Conservation (phyloP, 2,113 vertebrate genomes). For the Oncorhynchus nerka region DNA sequence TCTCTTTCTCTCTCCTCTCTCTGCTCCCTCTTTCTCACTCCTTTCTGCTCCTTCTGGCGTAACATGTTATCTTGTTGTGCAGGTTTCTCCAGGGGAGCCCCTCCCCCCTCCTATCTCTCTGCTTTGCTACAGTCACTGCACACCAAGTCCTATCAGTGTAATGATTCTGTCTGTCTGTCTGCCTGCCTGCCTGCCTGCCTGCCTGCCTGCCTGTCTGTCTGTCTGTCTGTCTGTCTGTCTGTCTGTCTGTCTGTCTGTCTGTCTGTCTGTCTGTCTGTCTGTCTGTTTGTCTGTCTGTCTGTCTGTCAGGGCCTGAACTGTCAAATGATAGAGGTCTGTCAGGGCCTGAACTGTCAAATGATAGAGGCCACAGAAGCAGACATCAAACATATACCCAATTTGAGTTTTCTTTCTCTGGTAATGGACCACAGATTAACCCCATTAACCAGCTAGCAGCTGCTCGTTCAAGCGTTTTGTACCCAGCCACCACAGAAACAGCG, state of each 20-base stretch:
- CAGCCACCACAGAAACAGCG: not conserved
- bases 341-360: not conserved
- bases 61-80: slow-evolving; percentile 3
- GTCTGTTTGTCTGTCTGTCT: too few relatives aligned
- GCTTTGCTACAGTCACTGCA: not conserved
- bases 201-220: too few relatives aligned
- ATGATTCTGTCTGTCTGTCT: not conserved
- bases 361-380: not conserved
- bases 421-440: too few relatives aligned
- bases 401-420: too few relatives aligned
- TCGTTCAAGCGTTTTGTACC: not conserved
- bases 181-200: too few relatives aligned
- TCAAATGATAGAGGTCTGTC: not conserved
- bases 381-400: not conserved
- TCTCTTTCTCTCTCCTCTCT: too few relatives aligned
- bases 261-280: too few relatives aligned
- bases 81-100: not conserved
- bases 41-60: not conserved
- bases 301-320: not conserved
- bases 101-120: too few relatives aligned
- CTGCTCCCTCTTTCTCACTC: too few relatives aligned
- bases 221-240: not conserved
- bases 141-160: not conserved
- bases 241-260: not conserved
- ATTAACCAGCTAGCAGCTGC: too few relatives aligned